These are phyloP conservation scores for Atta texana DNA, from an alignment of 1,140 invertebrate species.

Conservation along the genomic window DNA sequence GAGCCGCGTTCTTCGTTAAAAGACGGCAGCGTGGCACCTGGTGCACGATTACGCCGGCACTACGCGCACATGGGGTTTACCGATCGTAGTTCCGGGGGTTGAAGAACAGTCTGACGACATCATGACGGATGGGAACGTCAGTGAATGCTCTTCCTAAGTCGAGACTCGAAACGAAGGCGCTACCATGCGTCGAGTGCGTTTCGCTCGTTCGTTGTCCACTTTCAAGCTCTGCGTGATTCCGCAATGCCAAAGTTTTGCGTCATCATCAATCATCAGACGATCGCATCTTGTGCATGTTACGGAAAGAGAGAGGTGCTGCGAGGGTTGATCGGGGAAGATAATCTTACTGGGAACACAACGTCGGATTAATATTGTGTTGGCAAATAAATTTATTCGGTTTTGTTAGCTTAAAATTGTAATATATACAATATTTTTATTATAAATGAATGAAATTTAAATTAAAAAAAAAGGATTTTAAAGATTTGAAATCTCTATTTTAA, in stretches of 20 bases:
- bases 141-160: constrained; percentile 40
- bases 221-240: constrained; percentile 21
- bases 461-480: no score
- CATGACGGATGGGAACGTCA: constrained; percentile 79
- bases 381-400: no score
- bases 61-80: constrained; percentile 75
- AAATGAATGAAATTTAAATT: no score
- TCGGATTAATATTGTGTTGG: constrained; percentile 6
- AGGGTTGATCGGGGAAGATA: constrained; percentile 15
- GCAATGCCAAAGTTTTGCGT: constrained; percentile 47
- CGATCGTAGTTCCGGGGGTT: constrained; percentile 47
- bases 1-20: constrained; percentile 81
- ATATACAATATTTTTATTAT: no score
- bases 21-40: constrained; percentile 81
- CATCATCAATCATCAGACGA: constrained; percentile 70
- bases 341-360: constrained; percentile 49
- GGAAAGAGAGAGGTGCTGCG: not conserved
- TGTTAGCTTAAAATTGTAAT: no score
- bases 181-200: constrained; percentile 58
- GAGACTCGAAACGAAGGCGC: constrained; percentile 56
- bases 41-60: constrained; percentile 80
- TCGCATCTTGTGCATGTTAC: constrained; percentile 19
- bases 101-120: constrained; percentile 70
- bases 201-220: constrained; percentile 67
- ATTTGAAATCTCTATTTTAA: no score